phyloP scores from a whole-genome alignment of 1,140 invertebrate species.

The Neomicropteryx cornuta region DNA sequence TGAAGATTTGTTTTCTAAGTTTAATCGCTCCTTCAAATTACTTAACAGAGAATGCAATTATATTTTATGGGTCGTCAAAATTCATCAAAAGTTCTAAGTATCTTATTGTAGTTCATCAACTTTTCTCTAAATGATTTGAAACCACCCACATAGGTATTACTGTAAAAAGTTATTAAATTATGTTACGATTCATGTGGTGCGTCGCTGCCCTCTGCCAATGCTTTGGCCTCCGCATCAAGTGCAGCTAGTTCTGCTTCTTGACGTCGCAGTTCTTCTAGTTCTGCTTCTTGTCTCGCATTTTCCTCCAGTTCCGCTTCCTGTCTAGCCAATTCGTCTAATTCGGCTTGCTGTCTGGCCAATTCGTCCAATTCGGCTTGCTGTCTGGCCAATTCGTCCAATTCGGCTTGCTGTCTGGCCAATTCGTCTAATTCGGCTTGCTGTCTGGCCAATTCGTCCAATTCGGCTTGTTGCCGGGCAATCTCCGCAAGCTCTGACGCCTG shows the following conservation, averaged over 20 bases:
- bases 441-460: constrained; percentile 26
- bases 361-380: constrained; percentile 31
- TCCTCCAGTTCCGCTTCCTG: constrained; percentile 47
- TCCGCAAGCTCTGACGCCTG: constrained; percentile 31
- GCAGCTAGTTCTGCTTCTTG: constrained; percentile 43
- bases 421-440: constrained; percentile 33
- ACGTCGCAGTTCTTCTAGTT: constrained; percentile 44
- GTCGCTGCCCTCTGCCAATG: constrained; percentile 15
- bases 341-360: constrained; percentile 35
- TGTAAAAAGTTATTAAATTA: constrained; percentile 6
- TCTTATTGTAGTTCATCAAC: too few relatives aligned
- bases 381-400: constrained; percentile 30
- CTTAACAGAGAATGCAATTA: too few relatives aligned
- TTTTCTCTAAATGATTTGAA: neutral
- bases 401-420: constrained; percentile 28
- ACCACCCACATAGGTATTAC: neutral
- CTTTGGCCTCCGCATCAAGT: constrained; percentile 30
- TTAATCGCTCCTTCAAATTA: too few relatives aligned
- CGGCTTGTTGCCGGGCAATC: constrained; percentile 29
- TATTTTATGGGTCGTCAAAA: too few relatives aligned
- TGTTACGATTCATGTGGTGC: constrained; percentile 11
- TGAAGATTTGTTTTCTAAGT: too few relatives aligned
- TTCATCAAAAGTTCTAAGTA: too few relatives aligned
- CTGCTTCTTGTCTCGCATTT: constrained; percentile 35
- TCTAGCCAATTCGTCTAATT: constrained; percentile 47